Evolutionary conservation across 2,888 invertebrate species (phyloP).

Genomic region (Acholoe squamosa): DNA sequence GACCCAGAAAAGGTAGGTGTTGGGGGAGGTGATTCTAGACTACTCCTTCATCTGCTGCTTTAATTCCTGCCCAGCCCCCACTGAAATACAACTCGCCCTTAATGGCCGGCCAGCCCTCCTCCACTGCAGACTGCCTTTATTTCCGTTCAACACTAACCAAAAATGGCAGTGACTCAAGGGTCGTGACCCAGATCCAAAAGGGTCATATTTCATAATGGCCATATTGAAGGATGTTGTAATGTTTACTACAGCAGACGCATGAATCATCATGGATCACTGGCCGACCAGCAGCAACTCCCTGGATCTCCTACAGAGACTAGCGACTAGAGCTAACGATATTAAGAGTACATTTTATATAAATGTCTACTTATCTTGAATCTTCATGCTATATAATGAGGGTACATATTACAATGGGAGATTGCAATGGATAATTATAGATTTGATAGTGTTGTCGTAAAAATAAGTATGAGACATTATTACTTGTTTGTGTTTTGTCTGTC

Average conservation of each 20-base stretch:
- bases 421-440: too few species aligned
- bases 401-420: too few species aligned
- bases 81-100: conserved; percentile 59
- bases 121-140: conserved; percentile 50
- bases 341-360: too few species aligned
- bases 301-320: neutral
- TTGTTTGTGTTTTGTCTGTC: too few species aligned
- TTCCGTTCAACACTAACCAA: conserved; percentile 62
- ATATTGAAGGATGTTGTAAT: conserved; percentile 61
- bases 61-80: conserved; percentile 40
- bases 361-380: too few species aligned
- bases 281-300: neutral
- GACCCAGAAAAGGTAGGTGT: conserved; percentile 13
- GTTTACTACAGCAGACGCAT: conserved; percentile 26
- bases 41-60: conserved; percentile 29
- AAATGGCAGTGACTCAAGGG: conserved; percentile 60
- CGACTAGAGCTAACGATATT: too few species aligned
- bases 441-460: too few species aligned
- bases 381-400: too few species aligned
- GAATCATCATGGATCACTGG: conserved; percentile 58
- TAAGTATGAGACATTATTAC: too few species aligned
- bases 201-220: conserved; percentile 63
- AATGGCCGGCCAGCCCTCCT: conserved; percentile 15
- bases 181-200: conserved; percentile 52
- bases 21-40: too few species aligned